Percentiles rank a stretch among this genome's conserved stretches.
phyloP scores from a whole-genome alignment of 2,888 invertebrate genomes.

The Brachylomia viminalis region DNA sequence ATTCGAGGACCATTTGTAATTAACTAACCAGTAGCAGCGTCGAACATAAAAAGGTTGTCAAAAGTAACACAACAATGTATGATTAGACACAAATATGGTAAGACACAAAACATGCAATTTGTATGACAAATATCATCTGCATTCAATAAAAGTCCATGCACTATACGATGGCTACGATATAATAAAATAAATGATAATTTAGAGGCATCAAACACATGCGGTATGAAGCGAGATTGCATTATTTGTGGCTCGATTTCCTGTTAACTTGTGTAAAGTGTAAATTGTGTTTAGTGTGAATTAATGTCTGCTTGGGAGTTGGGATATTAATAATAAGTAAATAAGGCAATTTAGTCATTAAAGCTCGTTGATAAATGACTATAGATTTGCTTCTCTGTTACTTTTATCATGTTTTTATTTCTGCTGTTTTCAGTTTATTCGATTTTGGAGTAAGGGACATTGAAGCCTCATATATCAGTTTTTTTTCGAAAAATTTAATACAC shows the following conservation, averaged over 20 bases:
- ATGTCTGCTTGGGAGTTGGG: not conserved
- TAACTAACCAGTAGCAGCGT: not conserved
- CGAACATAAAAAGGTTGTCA: constrained; percentile 59
- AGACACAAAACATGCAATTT: constrained; percentile 84
- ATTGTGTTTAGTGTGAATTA: constrained; percentile 31
- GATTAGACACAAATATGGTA: constrained; percentile 57
- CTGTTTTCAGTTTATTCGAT: not conserved
- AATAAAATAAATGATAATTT: constrained; percentile 72
- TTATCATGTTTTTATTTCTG: not conserved
- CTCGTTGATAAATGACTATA: not conserved
- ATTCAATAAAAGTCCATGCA: constrained; percentile 77
- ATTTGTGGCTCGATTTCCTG: constrained; percentile 80
- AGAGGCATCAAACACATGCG: constrained; percentile 77
- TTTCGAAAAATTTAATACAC: not conserved
- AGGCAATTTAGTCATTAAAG: not conserved
- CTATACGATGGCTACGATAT: constrained; percentile 74
- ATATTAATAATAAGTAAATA: not conserved
- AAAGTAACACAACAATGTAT: constrained; percentile 40
- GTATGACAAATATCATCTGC: constrained; percentile 69
- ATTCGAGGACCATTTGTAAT: not conserved
- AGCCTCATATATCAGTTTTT: not conserved
- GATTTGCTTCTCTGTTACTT: not conserved
- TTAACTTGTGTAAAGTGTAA: constrained; percentile 38
- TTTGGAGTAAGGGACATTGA: not conserved
- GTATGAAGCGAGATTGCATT: constrained; percentile 81